Conservation (phyloP, 2,888 invertebrate species). For the Agrenia bidenticulata region DNA sequence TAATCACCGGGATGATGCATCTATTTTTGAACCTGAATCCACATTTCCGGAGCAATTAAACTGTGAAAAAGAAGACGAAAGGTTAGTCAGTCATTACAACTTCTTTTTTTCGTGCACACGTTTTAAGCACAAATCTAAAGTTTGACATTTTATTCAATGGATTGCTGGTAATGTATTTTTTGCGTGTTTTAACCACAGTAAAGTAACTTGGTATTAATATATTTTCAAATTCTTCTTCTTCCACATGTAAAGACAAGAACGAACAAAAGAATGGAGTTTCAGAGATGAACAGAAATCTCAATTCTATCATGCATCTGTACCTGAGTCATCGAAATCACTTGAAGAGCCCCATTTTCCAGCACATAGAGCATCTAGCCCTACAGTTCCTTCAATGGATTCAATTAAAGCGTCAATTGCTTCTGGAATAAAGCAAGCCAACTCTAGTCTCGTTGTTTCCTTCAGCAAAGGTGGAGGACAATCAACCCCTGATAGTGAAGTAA, state of each 20-base stretch:
- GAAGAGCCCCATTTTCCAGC: conserved; percentile 12
- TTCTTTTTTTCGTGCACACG: background rate
- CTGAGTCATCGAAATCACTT: conserved; percentile 11
- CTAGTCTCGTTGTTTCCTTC: conserved; percentile 47
- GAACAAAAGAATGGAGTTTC: conserved; percentile 4
- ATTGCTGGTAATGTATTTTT: background rate
- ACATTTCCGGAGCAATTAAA: conserved; percentile 83
- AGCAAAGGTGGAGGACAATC: conserved; percentile 51
- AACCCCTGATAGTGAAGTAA: conserved; percentile 52
- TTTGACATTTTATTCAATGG: too few relatives aligned
- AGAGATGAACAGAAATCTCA: background rate
- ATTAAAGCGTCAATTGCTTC: conserved; percentile 42
- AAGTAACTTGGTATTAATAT: too few relatives aligned
- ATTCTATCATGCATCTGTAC: background rate
- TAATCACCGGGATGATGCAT: conserved; percentile 60
- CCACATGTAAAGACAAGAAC: background rate
- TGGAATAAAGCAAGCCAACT: conserved; percentile 45
- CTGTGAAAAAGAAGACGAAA: conserved; percentile 60
- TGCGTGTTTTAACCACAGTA: background rate
- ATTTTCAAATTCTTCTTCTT: too few relatives aligned
- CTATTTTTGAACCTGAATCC: conserved; percentile 70
- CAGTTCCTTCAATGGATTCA: conserved; percentile 37
- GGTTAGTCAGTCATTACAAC: conserved; percentile 16
- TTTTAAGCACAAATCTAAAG: too few relatives aligned
- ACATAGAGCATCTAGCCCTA: conserved; percentile 28